phyloP scores from a whole-genome alignment of 2,113 vertebrate genomes.

The Alligator sinensis region DNA sequence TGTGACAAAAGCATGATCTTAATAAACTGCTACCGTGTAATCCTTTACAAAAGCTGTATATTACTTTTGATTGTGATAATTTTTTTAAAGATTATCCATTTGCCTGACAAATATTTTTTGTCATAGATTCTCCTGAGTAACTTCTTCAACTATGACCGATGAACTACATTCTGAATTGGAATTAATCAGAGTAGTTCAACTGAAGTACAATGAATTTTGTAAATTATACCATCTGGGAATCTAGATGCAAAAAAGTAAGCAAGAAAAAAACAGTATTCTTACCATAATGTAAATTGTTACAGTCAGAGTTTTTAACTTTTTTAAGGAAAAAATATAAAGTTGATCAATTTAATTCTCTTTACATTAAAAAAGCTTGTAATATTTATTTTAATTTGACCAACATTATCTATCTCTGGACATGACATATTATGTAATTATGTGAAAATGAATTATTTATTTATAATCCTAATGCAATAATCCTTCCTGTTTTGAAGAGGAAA shows the following conservation, averaged over 20 bases:
- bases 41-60: background rate
- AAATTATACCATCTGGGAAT: background rate
- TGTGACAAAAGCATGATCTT: background rate
- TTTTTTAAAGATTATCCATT: background rate
- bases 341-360: background rate
- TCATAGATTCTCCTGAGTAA: background rate
- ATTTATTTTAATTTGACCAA: background rate
- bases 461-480: background rate
- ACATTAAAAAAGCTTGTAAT: background rate
- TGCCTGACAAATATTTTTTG: background rate
- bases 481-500: background rate
- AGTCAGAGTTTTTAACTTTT: background rate
- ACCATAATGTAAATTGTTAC: background rate
- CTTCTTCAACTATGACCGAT: background rate
- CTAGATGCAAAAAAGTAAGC: background rate
- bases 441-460: background rate
- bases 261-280: background rate
- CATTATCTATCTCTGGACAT: rapidly evolving
- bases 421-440: background rate
- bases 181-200: background rate
- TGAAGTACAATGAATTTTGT: background rate
- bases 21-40: background rate
- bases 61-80: background rate
- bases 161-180: background rate
- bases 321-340: background rate